Conservation (phyloP, 2,797 vertebrate species). For the Darevskia mixta region DNA sequence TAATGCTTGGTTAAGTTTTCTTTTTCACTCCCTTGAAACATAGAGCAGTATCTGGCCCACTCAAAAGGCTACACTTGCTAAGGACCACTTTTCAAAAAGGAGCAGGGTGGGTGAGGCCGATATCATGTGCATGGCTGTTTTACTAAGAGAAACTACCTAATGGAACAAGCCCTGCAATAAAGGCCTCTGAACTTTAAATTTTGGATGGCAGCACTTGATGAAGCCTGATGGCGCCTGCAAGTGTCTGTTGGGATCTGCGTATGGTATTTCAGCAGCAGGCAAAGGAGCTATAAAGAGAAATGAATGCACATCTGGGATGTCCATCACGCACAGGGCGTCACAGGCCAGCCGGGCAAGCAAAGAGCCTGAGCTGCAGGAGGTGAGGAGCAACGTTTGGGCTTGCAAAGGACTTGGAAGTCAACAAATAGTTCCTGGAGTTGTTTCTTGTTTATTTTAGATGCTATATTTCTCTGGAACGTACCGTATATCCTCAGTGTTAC, state of each 20-base stretch:
- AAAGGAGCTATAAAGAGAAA: not conserved
- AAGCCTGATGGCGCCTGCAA: conserved; percentile 4
- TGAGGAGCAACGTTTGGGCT: not conserved
- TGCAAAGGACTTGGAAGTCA: conserved; percentile 22
- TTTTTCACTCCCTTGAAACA: not conserved
- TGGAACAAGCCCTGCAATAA: not conserved
- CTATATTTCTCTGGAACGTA: not conserved
- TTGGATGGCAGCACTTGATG: not conserved
- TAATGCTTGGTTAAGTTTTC: not conserved
- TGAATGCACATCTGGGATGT: conserved; percentile 29
- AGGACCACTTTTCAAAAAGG: not conserved
- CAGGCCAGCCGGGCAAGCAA: not conserved
- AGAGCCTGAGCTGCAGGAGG: not conserved
- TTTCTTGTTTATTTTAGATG: conserved; percentile 6
- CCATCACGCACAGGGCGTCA: not conserved
- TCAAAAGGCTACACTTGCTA: not conserved
- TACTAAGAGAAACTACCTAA: not conserved
- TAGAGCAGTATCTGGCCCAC: not conserved
- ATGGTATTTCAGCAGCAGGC: not conserved
- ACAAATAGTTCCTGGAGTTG: not conserved
- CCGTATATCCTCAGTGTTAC: not conserved
- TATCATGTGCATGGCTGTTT: not conserved
- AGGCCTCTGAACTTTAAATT: not conserved
- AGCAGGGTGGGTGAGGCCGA: not conserved
- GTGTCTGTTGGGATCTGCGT: not conserved